Percentiles rank a stretch among this genome's conserved stretches.
phyloP scores from a whole-genome alignment of 1,140 invertebrate genomes.

The Scaptodrosophila lebanonensis region DNA sequence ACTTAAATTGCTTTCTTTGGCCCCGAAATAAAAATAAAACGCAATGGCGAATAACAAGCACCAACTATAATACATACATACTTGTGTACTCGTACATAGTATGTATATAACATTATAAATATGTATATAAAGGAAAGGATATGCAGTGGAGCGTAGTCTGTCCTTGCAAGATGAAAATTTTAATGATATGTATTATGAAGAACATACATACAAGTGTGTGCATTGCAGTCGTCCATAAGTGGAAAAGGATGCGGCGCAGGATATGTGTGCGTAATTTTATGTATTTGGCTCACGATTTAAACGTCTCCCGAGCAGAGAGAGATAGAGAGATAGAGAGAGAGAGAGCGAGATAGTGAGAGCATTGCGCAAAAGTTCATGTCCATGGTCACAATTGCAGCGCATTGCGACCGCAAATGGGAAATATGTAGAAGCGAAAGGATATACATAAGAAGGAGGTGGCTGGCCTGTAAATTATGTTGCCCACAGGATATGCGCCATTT shows the following conservation, averaged over 20 bases:
- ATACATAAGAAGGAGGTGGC: slow-evolving; percentile 33
- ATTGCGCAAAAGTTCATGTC: too few relatives aligned
- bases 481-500: slow-evolving; percentile 71
- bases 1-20: slow-evolving; percentile 13
- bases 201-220: neutral
- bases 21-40: neutral
- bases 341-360: too few relatives aligned
- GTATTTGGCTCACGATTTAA: slow-evolving; percentile 69
- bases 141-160: slow-evolving; percentile 33
- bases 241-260: slow-evolving; percentile 52
- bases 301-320: slow-evolving; percentile 33
- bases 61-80: too few relatives aligned
- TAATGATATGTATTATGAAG: slow-evolving; percentile 56
- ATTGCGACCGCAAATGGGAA: too few relatives aligned
- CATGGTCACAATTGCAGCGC: too few relatives aligned
- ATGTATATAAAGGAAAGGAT: slow-evolving; percentile 39
- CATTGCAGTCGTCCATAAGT: slow-evolving; percentile 48
- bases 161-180: slow-evolving; percentile 50
- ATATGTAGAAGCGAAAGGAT: too few relatives aligned
- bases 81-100: too few relatives aligned
- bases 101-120: too few relatives aligned
- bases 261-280: slow-evolving; percentile 58
- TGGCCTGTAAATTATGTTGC: slow-evolving; percentile 48
- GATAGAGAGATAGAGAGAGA: too few relatives aligned
- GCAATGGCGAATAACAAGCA: slow-evolving; percentile 29